These are phyloP conservation scores for Acronicta leporina DNA, from an alignment of 2,888 invertebrate species.

Conservation along the genomic window DNA sequence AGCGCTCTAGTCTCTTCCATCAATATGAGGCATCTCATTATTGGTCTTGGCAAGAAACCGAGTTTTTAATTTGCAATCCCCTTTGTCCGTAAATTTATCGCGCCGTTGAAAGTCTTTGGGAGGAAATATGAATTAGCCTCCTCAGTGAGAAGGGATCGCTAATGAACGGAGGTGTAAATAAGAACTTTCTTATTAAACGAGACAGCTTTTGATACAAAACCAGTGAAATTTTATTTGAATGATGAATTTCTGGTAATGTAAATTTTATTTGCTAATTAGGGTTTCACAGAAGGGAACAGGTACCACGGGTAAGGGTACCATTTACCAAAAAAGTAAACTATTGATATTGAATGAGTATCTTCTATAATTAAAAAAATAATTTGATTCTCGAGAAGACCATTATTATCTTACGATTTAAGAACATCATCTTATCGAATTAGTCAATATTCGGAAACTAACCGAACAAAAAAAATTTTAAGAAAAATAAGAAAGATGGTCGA, in stretches of 20 bases:
- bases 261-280: slow-evolving; percentile 31
- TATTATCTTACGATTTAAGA: no score
- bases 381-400: no score
- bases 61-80: slow-evolving; percentile 85
- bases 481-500: no score
- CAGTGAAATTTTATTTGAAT: slow-evolving; percentile 40
- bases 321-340: neutral
- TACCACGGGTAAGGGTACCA: no score
- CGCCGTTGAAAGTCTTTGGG: slow-evolving; percentile 76
- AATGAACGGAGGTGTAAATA: slow-evolving; percentile 69
- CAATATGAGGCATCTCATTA: slow-evolving; percentile 65
- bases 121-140: slow-evolving; percentile 85
- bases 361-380: no score
- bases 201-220: slow-evolving; percentile 49
- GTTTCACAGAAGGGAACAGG: neutral
- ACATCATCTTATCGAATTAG: no score
- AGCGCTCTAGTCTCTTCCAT: slow-evolving; percentile 60
- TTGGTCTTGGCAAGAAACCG: slow-evolving; percentile 73
- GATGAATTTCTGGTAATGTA: slow-evolving; percentile 12
- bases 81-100: slow-evolving; percentile 82
- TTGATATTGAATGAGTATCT: no score
- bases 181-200: slow-evolving; percentile 58
- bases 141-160: slow-evolving; percentile 70
- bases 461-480: no score
- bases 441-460: no score